Evolutionary conservation across 2,113 vertebrate genomes (phyloP).

Genomic region (Epinephelus lanceolatus): DNA sequence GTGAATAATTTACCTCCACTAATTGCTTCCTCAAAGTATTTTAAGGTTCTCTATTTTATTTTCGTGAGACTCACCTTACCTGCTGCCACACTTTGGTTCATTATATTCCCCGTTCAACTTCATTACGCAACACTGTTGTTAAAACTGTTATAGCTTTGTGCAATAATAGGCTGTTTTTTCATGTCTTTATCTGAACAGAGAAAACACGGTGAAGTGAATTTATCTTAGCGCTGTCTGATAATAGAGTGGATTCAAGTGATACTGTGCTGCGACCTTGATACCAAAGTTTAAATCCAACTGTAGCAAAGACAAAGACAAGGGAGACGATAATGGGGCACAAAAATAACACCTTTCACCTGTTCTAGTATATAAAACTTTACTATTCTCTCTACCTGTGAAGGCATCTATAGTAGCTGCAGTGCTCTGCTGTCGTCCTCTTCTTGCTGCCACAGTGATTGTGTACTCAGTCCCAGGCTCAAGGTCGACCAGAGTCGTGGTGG

Average conservation of each 20-base stretch:
- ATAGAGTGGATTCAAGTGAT: constrained; percentile 34
- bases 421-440: constrained; percentile 95
- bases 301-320: constrained; percentile 14
- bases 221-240: constrained; percentile 20
- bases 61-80: constrained; percentile 44
- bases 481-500: constrained; percentile 88
- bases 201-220: neutral
- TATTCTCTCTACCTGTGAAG: constrained; percentile 90
- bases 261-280: neutral
- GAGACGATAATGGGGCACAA: neutral
- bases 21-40: constrained; percentile 66
- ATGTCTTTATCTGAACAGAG: constrained; percentile 27
- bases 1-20: constrained; percentile 66
- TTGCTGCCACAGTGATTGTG: constrained; percentile 92
- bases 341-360: neutral
- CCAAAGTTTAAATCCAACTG: constrained; percentile 4
- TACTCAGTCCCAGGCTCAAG: constrained; percentile 96
- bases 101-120: constrained; percentile 49
- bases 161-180: constrained; percentile 37
- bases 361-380: neutral
- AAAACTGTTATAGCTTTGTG: constrained; percentile 15
- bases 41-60: constrained; percentile 37
- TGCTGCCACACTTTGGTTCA: constrained; percentile 49
- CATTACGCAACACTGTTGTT: constrained; percentile 35
- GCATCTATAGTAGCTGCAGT: constrained; percentile 92